These are phyloP conservation scores for Cheirogaleus medius DNA, from an alignment of 2,113 vertebrate genomes.

Conservation along the genomic window DNA sequence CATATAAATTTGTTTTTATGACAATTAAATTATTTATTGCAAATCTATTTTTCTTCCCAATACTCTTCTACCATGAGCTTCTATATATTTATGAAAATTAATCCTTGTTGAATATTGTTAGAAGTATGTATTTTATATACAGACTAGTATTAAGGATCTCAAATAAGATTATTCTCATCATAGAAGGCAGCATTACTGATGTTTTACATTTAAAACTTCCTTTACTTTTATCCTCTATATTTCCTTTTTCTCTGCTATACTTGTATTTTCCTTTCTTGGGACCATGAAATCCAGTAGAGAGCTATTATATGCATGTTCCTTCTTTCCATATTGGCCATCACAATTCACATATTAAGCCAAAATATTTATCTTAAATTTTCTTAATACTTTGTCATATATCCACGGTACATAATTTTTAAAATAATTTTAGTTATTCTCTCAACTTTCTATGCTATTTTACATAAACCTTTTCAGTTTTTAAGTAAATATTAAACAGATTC, in stretches of 20 bases:
- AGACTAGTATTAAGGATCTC: neutral
- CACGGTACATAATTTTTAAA: neutral
- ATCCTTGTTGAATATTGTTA: neutral
- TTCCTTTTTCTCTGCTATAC: neutral
- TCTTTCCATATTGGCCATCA: neutral
- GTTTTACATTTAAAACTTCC: neutral
- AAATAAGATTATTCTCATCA: neutral
- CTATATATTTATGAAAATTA: neutral
- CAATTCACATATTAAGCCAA: neutral
- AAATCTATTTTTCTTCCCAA: neutral
- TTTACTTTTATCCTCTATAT: neutral
- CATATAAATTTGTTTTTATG: neutral
- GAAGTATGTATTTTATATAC: neutral
- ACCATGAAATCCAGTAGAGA: neutral
- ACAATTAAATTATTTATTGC: neutral
- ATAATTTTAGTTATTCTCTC: neutral
- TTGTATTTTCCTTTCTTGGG: neutral
- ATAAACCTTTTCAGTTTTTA: conserved; percentile 13
- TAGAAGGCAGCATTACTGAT: neutral
- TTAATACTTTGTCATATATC: neutral
- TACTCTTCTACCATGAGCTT: neutral
- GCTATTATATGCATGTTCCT: neutral
- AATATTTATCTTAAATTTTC: neutral
- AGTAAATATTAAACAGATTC: conserved; percentile 35
- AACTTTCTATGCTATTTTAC: neutral